A percentile compares a stretch with the other conserved stretches of the same genome.
These are phyloP conservation scores for Lithodes maja DNA, from an alignment of 2,888 invertebrate genomes.

Conservation along the genomic window DNA sequence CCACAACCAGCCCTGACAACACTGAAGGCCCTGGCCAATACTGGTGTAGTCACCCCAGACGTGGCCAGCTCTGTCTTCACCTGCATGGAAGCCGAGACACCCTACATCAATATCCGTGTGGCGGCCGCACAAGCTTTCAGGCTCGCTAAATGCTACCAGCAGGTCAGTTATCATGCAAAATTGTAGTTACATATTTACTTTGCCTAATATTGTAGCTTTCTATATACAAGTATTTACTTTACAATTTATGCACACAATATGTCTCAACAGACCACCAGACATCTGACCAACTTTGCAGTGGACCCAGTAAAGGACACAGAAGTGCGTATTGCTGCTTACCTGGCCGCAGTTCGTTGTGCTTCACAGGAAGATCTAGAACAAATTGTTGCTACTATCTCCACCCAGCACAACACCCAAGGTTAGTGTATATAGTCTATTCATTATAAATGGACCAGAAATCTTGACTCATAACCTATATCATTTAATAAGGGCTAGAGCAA, in stretches of 20 bases:
- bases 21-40: slow-evolving; percentile 60
- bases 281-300: slow-evolving; percentile 18
- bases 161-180: slow-evolving; percentile 29
- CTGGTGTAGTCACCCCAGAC: slow-evolving; percentile 46
- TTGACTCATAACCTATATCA: too few species aligned
- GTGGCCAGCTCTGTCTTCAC: slow-evolving; percentile 11
- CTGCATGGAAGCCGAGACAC: slow-evolving; percentile 15
- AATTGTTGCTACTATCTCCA: slow-evolving; percentile 9
- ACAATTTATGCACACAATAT: too few species aligned
- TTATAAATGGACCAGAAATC: too few species aligned
- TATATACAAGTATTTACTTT: background rate
- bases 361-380: slow-evolving; percentile 27
- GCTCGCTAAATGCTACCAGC: slow-evolving; percentile 18
- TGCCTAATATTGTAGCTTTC: background rate
- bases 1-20: slow-evolving; percentile 25
- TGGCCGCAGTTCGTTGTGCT: slow-evolving; percentile 44
- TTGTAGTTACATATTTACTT: background rate
- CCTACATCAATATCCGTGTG: slow-evolving; percentile 21
- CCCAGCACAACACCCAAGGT: slow-evolving; percentile 49
- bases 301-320: slow-evolving; percentile 17
- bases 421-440: background rate
- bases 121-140: slow-evolving; percentile 61
- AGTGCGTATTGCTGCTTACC: slow-evolving; percentile 45
- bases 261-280: background rate
- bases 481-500: too few species aligned